Evolutionary conservation across 2,888 invertebrate genomes (phyloP).

Genomic region (Luperina nickerlii): DNA sequence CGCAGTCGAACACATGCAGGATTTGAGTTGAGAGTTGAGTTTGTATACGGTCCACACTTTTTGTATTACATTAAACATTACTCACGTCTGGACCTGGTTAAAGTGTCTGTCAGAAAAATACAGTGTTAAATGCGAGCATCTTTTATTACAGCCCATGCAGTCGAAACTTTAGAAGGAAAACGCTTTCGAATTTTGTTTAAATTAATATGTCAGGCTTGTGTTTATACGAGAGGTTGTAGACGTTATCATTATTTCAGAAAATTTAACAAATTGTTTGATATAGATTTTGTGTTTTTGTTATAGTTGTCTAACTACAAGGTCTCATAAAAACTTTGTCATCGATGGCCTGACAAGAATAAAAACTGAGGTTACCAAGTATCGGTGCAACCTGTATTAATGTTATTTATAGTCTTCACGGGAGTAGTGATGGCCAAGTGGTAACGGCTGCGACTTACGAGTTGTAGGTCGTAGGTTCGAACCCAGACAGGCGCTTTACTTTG

Average conservation of each 20-base stretch:
- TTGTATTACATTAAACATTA: not conserved
- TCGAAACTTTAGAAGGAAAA: not conserved
- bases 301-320: not conserved
- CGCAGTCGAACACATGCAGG: not conserved
- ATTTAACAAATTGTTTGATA: not conserved
- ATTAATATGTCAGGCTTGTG: not conserved
- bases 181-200: not conserved
- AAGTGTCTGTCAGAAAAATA: not conserved
- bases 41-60: not conserved
- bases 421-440: too few relatives aligned
- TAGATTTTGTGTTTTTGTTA: not conserved
- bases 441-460: too few relatives aligned
- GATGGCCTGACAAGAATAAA: not conserved
- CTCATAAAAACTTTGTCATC: not conserved
- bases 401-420: constrained; percentile 19
- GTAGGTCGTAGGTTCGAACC: too few relatives aligned
- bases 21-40: not conserved
- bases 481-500: too few relatives aligned
- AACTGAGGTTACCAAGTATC: constrained; percentile 13
- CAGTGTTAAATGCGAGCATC: not conserved
- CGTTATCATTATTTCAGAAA: not conserved
- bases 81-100: not conserved
- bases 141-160: not conserved
- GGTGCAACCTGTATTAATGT: constrained; percentile 9
- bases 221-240: too few relatives aligned